Evolutionary conservation across 2,888 invertebrate species (phyloP), one percentile per base, ranked within the genome.

Genomic region (Morinoia aosen): DNA sequence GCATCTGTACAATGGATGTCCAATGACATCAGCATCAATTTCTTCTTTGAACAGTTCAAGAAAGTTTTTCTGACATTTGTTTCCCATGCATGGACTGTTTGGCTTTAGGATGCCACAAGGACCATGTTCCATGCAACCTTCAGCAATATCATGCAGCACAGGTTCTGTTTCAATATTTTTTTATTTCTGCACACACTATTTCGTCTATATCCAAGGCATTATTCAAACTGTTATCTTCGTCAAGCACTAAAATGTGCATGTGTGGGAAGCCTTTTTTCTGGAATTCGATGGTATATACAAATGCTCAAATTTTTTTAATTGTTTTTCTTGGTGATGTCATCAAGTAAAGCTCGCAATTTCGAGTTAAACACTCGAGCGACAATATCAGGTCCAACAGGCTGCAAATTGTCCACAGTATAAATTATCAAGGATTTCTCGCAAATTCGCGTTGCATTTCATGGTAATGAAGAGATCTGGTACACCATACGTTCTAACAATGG

Each of bases 391-490:
- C 97, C 96, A 97, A 97, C 97, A n/a, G 64, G 96, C 96, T 11
- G 97, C 96, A 96, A 96, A 96, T 97, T 97, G 97, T 56, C 97
- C 96, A 12, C 16, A 40, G 57, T 56, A 91, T 91, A 91, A 91
- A 91, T 91, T 91, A 91, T 93, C 94, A 91, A 57, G 8, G 39
- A 97, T 97, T 97, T 97, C 97, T 39, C 95, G 96, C 97, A n/a
- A n/a, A n/a, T n/a, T n/a, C n/a, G n/a, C n/a, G n/a, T n/a, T n/a
- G n/a, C n/a, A n/a, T n/a, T n/a, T n/a, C n/a, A n/a, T n/a, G n/a
- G n/a, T 97, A 97, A 97, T 96, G 96, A 97, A 97, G n/a, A 97
- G 96, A 96, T 97, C 97, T 48, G 97, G 97, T 95, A 97, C 97
- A 7, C 97, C 97, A 97, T 96, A 97, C 96, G 97, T 97, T 88